Conservation (phyloP, 2,888 invertebrate species). For the Syritta pipiens region DNA sequence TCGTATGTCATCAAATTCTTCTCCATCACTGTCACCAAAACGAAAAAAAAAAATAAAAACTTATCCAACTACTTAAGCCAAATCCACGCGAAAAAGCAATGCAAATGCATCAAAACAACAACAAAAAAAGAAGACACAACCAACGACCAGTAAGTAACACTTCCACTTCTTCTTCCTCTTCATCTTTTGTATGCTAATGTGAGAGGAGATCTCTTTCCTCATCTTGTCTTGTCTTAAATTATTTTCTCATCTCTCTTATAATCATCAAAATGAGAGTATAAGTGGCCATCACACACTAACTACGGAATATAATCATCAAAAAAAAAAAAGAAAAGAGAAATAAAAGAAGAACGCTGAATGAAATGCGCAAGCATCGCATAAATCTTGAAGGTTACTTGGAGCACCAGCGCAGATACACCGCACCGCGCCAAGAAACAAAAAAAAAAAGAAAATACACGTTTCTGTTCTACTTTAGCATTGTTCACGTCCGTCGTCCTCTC, state of each 20-base stretch:
- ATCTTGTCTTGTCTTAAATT: constrained; percentile 35
- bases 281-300: constrained; percentile 67
- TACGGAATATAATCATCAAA: constrained; percentile 41
- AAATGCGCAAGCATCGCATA: constrained; percentile 68
- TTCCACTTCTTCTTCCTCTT: too few relatives aligned
- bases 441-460: constrained; percentile 43
- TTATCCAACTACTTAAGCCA: background rate
- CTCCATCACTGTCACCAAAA: background rate
- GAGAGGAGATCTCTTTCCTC: constrained; percentile 59
- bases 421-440: background rate
- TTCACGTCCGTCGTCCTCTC: constrained; percentile 3
- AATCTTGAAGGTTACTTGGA: constrained; percentile 60
- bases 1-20: constrained; percentile 4
- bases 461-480: constrained; percentile 62
- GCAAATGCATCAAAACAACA: too few relatives aligned
- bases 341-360: constrained; percentile 39
- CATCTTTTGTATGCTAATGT: constrained; percentile 58
- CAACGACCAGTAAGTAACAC: constrained; percentile 43
- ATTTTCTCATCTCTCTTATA: constrained; percentile 57
- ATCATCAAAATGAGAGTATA: constrained; percentile 64
- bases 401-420: constrained; percentile 5
- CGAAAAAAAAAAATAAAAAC: constrained; percentile 1
- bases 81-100: background rate
- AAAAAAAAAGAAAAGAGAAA: background rate
- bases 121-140: background rate